Percentiles rank a stretch among this genome's conserved stretches.
Conservation (phyloP, 2,113 vertebrate genomes). For the Cariama cristata region DNA sequence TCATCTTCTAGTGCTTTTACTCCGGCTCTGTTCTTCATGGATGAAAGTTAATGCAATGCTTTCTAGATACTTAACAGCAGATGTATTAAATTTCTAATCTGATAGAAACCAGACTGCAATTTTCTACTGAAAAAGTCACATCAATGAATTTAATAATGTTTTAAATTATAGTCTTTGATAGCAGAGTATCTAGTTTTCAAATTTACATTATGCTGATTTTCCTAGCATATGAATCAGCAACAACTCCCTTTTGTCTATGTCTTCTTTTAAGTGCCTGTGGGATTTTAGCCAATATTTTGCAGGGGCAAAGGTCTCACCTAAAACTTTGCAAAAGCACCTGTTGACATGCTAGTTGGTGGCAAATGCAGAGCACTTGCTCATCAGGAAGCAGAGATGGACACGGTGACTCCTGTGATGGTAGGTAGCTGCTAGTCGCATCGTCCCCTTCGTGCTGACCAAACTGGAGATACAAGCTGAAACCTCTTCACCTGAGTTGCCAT, state of each 20-base stretch:
- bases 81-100: slow-evolving; percentile 68
- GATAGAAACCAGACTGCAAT: slow-evolving; percentile 64
- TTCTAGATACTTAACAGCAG: slow-evolving; percentile 68
- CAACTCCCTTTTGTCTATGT: not conserved
- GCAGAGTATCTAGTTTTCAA: slow-evolving; percentile 37
- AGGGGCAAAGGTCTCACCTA: not conserved
- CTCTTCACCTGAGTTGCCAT: not conserved
- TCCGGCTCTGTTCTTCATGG: slow-evolving; percentile 12
- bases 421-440: not conserved
- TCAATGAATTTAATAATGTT: slow-evolving; percentile 41
- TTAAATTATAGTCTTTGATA: slow-evolving; percentile 42
- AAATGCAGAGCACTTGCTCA: not conserved
- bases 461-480: not conserved
- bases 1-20: slow-evolving; percentile 59
- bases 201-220: slow-evolving; percentile 50
- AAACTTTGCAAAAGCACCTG: not conserved
- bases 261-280: not conserved
- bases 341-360: rapidly evolving
- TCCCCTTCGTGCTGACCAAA: not conserved
- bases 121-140: slow-evolving; percentile 54
- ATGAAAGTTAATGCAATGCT: slow-evolving; percentile 71
- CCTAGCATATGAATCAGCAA: not conserved
- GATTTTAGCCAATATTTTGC: not conserved
- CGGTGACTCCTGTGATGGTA: not conserved
- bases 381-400: not conserved